Evolutionary conservation across 2,113 vertebrate species (phyloP).

Genomic region (Hiodon alosoides): DNA sequence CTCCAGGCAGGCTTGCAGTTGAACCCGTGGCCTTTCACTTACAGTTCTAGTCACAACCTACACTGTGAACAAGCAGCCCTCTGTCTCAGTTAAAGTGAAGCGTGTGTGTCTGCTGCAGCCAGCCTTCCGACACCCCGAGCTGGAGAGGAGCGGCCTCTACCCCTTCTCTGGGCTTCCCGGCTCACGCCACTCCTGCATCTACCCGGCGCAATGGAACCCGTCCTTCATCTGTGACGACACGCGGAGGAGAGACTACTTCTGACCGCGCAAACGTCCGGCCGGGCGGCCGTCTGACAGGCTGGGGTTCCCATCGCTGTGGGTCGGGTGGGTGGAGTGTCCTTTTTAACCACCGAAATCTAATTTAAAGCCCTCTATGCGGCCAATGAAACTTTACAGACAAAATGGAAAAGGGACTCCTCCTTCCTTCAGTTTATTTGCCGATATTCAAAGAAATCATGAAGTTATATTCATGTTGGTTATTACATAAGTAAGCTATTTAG

Average conservation of each 20-base stretch:
- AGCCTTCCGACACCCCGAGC: constrained; percentile 83
- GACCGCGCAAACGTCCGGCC: constrained; percentile 31
- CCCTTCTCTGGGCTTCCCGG: constrained; percentile 89
- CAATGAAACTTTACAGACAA: no score
- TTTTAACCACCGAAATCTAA: no score
- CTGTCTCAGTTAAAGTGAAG: background rate
- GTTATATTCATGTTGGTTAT: no score
- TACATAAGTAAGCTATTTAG: no score
- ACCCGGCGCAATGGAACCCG: constrained; percentile 92
- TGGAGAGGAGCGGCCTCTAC: constrained; percentile 87
- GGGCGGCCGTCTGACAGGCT: background rate
- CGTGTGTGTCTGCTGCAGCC: constrained; percentile 46
- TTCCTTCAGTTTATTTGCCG: no score
- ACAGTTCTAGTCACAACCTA: no score
- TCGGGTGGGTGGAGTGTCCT: constrained; percentile 4
- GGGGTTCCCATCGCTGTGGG: background rate
- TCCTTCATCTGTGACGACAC: constrained; percentile 94
- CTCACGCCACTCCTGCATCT: constrained; percentile 94
- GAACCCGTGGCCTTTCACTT: no score
- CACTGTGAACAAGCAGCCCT: no score
- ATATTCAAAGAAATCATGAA: no score
- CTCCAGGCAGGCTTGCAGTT: no score
- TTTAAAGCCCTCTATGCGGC: no score
- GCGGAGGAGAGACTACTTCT: constrained; percentile 93
- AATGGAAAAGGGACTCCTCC: no score